Evolutionary conservation across 2,888 invertebrate species (phyloP).

Genomic region (Pelosia muscerda): DNA sequence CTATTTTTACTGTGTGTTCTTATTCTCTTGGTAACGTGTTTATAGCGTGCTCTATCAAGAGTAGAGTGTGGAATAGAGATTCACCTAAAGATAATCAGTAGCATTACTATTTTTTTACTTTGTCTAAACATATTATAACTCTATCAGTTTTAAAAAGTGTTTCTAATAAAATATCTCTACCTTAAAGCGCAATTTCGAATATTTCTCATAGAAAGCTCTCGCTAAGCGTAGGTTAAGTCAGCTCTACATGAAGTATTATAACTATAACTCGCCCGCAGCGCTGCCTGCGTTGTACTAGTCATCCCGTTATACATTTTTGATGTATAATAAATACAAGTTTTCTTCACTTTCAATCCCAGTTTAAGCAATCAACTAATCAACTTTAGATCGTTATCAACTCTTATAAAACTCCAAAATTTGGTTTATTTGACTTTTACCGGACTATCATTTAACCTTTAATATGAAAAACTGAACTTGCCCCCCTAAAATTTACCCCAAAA

Average conservation of each 20-base stretch:
- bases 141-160: background rate
- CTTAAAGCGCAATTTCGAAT: slow-evolving; percentile 21
- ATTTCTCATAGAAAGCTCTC: slow-evolving; percentile 37
- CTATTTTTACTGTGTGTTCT: background rate
- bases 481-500: no score
- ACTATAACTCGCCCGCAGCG: slow-evolving; percentile 46
- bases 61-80: background rate
- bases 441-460: no score
- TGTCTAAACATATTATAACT: slow-evolving; percentile 19
- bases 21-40: background rate
- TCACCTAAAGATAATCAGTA: background rate
- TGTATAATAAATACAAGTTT: slow-evolving; percentile 27
- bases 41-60: slow-evolving; percentile 7
- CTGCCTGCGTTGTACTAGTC: slow-evolving; percentile 42
- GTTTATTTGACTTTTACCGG: no score
- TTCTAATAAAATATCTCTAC: background rate
- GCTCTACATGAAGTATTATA: slow-evolving; percentile 34
- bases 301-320: slow-evolving; percentile 34
- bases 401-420: no score
- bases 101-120: slow-evolving; percentile 24
- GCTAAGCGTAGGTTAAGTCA: slow-evolving; percentile 38
- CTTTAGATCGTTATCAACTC: no score
- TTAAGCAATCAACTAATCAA: background rate
- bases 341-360: background rate
- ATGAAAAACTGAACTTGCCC: no score